Conservation (phyloP, 2,113 vertebrate genomes). For the Daphoenositta chrysoptera region DNA sequence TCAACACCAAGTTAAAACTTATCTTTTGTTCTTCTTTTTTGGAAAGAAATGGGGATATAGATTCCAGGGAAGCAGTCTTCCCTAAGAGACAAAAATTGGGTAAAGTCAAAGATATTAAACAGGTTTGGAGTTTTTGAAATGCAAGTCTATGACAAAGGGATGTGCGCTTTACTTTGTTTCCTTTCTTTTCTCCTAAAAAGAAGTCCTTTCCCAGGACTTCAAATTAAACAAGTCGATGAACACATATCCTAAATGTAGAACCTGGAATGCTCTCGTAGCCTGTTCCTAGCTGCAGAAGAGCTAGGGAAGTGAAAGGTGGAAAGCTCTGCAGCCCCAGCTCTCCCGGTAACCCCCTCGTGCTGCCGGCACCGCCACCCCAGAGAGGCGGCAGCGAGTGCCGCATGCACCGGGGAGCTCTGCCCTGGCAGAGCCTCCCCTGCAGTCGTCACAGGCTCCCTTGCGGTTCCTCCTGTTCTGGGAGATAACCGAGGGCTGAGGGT, state of each 20-base stretch:
- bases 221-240: neutral
- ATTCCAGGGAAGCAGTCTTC: slow-evolving; percentile 14
- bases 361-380: neutral
- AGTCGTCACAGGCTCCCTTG: neutral
- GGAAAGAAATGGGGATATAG: slow-evolving; percentile 22
- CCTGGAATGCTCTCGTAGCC: neutral
- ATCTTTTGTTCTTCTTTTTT: slow-evolving; percentile 45
- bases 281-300: neutral
- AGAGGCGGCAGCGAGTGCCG: neutral
- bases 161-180: neutral
- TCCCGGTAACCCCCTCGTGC: neutral
- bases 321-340: neutral
- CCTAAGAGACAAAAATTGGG: neutral
- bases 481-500: neutral
- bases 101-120: neutral
- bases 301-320: neutral
- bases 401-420: neutral
- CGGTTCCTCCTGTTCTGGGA: neutral
- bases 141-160: neutral
- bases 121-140: neutral
- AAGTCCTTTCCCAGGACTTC: neutral
- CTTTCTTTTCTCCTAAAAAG: neutral
- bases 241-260: neutral
- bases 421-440: neutral
- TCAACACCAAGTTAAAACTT: slow-evolving; percentile 64